These are phyloP conservation scores for Cebidichthys violaceus DNA, from an alignment of 2,113 vertebrate species.

Conservation along the genomic window DNA sequence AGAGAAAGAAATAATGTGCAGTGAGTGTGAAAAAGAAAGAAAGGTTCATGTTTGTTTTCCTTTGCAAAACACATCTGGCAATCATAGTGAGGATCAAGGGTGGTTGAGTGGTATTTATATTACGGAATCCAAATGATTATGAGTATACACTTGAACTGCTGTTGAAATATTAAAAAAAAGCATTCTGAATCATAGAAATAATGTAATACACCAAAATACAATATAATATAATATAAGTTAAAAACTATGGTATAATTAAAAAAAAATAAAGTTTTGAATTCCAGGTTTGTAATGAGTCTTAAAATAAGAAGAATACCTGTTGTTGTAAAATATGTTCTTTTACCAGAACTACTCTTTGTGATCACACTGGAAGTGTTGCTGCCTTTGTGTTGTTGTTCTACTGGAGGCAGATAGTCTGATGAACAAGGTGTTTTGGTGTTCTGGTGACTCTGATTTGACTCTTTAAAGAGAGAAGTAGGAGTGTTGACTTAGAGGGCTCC, in stretches of 20 bases:
- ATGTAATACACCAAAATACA: neutral
- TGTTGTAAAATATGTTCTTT: neutral
- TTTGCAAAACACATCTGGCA: conserved; percentile 51
- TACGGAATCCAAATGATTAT: conserved; percentile 15
- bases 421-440: conserved; percentile 34
- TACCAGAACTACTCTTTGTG: neutral
- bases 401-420: conserved; percentile 24
- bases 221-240: neutral
- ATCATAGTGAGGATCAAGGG: conserved; percentile 23
- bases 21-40: conserved; percentile 22
- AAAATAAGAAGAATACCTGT: neutral
- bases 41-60: conserved; percentile 40
- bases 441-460: conserved; percentile 49
- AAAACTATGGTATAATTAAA: neutral
- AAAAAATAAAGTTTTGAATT: neutral
- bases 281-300: neutral
- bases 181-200: neutral
- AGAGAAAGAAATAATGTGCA: conserved; percentile 40
- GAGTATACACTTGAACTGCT: neutral
- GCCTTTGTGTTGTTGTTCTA: conserved; percentile 21
- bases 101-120: conserved; percentile 36
- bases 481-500: conserved; percentile 56
- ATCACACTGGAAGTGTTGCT: neutral
- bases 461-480: conserved; percentile 36
- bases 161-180: neutral